phyloP scores from a whole-genome alignment of 2,797 vertebrate genomes.

The Microctenopoma lineatum region DNA sequence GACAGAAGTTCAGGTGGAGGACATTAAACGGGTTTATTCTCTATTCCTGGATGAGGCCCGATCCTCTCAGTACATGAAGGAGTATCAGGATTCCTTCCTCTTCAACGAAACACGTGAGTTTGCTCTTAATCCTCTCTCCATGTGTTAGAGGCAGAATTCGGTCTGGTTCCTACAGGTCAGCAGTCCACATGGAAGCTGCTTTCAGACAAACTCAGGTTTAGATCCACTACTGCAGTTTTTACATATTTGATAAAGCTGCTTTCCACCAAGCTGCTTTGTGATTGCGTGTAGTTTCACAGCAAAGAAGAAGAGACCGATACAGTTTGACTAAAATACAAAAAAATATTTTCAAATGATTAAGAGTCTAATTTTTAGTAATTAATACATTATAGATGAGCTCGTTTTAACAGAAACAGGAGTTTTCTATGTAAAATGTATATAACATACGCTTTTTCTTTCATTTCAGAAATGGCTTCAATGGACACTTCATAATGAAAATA shows the following conservation, averaged over 20 bases:
- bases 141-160: not conserved
- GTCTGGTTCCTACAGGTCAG: not conserved
- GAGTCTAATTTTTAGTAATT: too few species aligned
- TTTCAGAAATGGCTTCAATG: constrained; percentile 81
- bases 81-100: constrained; percentile 95
- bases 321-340: too few species aligned
- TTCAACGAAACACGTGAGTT: constrained; percentile 95
- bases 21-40: constrained; percentile 94
- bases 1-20: constrained; percentile 94
- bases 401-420: not conserved
- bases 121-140: not conserved
- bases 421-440: not conserved
- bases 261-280: too few species aligned
- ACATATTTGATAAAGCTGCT: too few species aligned
- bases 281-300: not conserved
- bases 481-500: constrained; percentile 80
- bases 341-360: too few species aligned
- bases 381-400: not conserved
- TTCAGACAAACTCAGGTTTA: too few species aligned
- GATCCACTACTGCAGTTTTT: too few species aligned
- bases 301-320: too few species aligned
- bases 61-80: constrained; percentile 96
- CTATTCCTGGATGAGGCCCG: constrained; percentile 94
- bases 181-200: not conserved
- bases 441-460: constrained; percentile 6